Evolutionary conservation across 2,888 invertebrate species (phyloP).

Genomic region (Drosophila percnosoma): DNA sequence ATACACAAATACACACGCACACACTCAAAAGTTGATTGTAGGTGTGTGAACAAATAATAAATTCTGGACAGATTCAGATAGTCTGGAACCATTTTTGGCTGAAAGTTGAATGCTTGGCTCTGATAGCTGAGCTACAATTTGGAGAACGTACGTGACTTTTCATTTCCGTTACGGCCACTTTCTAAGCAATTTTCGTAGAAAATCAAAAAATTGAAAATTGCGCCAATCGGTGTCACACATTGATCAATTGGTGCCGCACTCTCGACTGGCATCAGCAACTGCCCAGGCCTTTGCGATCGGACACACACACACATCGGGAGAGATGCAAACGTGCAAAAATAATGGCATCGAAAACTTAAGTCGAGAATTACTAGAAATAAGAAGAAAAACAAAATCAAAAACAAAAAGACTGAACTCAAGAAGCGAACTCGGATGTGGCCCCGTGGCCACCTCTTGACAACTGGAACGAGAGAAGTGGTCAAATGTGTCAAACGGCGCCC

Average conservation of each 20-base stretch:
- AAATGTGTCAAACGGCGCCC: slow-evolving; percentile 18
- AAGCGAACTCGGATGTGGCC: neutral
- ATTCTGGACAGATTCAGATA: slow-evolving; percentile 13
- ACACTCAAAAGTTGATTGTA: slow-evolving; percentile 21
- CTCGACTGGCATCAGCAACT: slow-evolving; percentile 28
- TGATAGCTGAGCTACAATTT: neutral
- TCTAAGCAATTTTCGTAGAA: slow-evolving; percentile 30
- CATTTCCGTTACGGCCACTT: slow-evolving; percentile 61
- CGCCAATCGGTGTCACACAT: slow-evolving; percentile 32
- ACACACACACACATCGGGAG: neutral
- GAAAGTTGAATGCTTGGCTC: neutral
- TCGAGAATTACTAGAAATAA: neutral
- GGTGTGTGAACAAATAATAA: slow-evolving; percentile 39
- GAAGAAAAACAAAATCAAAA: neutral
- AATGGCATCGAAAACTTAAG: neutral
- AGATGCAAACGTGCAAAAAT: slow-evolving; percentile 39
- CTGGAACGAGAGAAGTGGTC: slow-evolving; percentile 38
- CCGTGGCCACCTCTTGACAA: slow-evolving; percentile 9
- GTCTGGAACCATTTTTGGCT: neutral
- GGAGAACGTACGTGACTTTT: slow-evolving; percentile 63
- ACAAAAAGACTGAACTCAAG: neutral
- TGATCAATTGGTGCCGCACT: slow-evolving; percentile 69
- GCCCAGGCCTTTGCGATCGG: slow-evolving; percentile 12
- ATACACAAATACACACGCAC: slow-evolving; percentile 12
- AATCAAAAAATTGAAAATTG: slow-evolving; percentile 23